Percentiles rank a stretch among this genome's conserved stretches.
These are phyloP conservation scores for Megalops atlanticus DNA, from an alignment of 2,113 vertebrate species.

Conservation along the genomic window DNA sequence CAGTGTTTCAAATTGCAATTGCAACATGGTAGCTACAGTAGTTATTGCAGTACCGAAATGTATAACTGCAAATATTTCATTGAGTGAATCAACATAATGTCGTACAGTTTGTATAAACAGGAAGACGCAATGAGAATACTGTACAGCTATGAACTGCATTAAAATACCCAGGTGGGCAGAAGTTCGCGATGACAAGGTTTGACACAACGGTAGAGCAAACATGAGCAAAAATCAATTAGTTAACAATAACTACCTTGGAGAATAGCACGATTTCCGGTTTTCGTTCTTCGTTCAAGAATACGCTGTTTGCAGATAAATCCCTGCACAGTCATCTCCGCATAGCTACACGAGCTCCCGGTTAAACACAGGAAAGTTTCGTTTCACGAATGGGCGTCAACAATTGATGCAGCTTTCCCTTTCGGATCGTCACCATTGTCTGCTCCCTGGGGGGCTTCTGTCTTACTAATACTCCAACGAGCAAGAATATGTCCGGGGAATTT, in stretches of 20 bases:
- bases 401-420: background rate
- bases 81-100: too few species aligned
- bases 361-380: slow-evolving; percentile 60
- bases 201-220: background rate
- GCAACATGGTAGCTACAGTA: too few species aligned
- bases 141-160: too few species aligned
- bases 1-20: too few species aligned
- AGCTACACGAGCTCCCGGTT: background rate
- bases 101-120: too few species aligned
- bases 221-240: too few species aligned
- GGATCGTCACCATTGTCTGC: slow-evolving; percentile 33
- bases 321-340: background rate
- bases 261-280: background rate
- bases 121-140: too few species aligned
- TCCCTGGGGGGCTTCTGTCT: background rate
- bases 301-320: background rate
- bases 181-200: background rate
- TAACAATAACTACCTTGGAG: background rate
- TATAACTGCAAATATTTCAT: too few species aligned
- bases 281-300: background rate
- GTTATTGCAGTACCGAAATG: too few species aligned
- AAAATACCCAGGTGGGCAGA: background rate
- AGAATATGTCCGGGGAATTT: too few species aligned
- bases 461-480: too few species aligned
- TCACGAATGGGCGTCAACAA: slow-evolving; percentile 57